Percentiles rank a stretch among this genome's conserved stretches.
Conservation (phyloP, 2,888 invertebrate species). For the Loripinus fragilis region DNA sequence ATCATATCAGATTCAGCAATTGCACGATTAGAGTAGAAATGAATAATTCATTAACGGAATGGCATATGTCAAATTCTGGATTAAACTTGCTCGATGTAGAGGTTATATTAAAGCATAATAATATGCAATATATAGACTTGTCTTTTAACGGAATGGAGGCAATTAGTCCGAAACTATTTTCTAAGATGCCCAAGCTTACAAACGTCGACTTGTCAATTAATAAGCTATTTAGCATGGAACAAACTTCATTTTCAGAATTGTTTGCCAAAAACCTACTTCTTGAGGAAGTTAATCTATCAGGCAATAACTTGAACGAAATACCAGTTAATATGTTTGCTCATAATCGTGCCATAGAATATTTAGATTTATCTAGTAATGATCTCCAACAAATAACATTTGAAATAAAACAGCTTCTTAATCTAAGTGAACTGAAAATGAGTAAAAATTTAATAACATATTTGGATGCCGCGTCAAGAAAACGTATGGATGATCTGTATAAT, state of each 20-base stretch:
- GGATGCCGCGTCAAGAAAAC: neutral
- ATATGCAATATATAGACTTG: neutral
- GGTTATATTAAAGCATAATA: neutral
- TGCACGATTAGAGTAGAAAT: neutral
- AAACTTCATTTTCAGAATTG: neutral
- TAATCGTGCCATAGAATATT: neutral
- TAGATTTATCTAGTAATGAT: neutral
- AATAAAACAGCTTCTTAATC: neutral
- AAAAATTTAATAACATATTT: neutral
- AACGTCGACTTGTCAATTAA: neutral
- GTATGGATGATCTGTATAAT: neutral
- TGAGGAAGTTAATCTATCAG: neutral
- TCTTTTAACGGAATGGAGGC: neutral
- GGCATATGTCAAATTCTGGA: neutral
- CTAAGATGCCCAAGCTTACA: neutral
- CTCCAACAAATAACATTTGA: conserved; percentile 1
- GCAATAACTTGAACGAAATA: neutral
- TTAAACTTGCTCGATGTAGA: neutral
- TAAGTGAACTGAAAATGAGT: neutral
- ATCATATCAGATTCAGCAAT: neutral
- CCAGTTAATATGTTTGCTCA: neutral
- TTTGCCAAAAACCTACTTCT: neutral
- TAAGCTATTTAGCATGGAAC: neutral
- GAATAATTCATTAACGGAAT: neutral
- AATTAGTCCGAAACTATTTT: neutral